These are phyloP conservation scores for Harpalus rubripes DNA, from an alignment of 2,888 invertebrate species.

Conservation along the genomic window DNA sequence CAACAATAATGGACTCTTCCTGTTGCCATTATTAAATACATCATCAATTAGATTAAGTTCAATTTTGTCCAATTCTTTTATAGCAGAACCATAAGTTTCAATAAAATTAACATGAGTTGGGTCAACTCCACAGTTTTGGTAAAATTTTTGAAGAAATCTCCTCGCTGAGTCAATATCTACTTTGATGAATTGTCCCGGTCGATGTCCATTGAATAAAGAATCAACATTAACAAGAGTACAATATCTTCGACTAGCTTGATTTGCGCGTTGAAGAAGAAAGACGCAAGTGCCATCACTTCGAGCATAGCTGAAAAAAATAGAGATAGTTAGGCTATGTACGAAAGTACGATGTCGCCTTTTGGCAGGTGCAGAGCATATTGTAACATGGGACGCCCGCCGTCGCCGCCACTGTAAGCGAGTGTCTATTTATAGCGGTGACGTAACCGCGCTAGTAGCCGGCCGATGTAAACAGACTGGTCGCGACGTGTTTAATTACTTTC, in stretches of 20 bases:
- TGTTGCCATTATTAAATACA: conserved; percentile 90
- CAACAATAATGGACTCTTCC: conserved; percentile 90
- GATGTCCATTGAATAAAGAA: conserved; percentile 81
- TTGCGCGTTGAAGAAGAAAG: conserved; percentile 85
- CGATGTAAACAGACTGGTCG: no score
- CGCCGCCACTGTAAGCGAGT: no score
- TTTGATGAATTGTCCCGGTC: conserved; percentile 75
- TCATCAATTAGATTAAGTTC: conserved; percentile 96
- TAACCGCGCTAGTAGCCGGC: no score
- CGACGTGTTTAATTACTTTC: no score
- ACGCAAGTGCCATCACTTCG: conserved; percentile 90
- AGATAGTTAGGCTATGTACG: not conserved
- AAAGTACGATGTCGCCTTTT: no score
- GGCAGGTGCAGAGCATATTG: no score
- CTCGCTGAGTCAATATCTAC: conserved; percentile 75
- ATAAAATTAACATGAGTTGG: conserved; percentile 75
- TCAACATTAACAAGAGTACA: conserved; percentile 80
- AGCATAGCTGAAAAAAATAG: conserved; percentile 82
- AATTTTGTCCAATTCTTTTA: conserved; percentile 78
- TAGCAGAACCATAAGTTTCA: conserved; percentile 75
- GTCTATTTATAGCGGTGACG: no score
- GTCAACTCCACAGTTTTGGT: conserved; percentile 77
- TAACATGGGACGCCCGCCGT: no score
- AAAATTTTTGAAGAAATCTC: conserved; percentile 80
- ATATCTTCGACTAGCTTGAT: conserved; percentile 79